These are phyloP conservation scores for Stegana nigrithorax DNA, from an alignment of 2,888 invertebrate genomes.

Conservation along the genomic window DNA sequence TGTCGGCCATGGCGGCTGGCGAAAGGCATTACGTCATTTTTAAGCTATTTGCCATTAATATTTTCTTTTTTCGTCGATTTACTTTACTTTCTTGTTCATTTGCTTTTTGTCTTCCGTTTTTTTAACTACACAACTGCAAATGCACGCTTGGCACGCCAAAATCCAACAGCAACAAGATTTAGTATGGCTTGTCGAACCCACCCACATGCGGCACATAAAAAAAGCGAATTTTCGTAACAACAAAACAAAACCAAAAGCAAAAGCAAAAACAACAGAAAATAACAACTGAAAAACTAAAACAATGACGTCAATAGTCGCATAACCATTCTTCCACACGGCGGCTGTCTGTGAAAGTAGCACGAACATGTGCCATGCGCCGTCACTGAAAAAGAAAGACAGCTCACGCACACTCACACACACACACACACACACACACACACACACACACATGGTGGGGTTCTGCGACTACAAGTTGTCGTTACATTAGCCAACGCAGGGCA, in stretches of 20 bases:
- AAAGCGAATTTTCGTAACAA: too few species aligned
- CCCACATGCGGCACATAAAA: too few species aligned
- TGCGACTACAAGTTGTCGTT: conserved; percentile 11
- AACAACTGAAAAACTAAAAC: conserved; percentile 4
- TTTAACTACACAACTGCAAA: too few species aligned
- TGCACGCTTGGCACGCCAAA: too few species aligned
- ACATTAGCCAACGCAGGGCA: conserved; percentile 13
- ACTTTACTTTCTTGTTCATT: too few species aligned
- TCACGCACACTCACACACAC: background rate
- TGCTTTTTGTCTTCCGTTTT: too few species aligned
- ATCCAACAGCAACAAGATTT: too few species aligned
- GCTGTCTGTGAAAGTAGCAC: conserved; percentile 5
- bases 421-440: background rate
- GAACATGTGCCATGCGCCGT: conserved; percentile 4
- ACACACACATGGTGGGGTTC: background rate
- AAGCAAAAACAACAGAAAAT: background rate
- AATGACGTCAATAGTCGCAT: conserved; percentile 18
- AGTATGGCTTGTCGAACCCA: too few species aligned
- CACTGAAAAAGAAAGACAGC: background rate
- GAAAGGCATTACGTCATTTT: conserved; percentile 5
- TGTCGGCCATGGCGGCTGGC: too few species aligned
- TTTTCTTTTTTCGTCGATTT: too few species aligned
- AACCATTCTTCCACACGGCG: too few species aligned
- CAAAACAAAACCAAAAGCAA: background rate
- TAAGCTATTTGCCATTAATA: too few species aligned